phyloP scores from a whole-genome alignment of 2,797 vertebrate species.

The Acrossocheilus fasciatus region DNA sequence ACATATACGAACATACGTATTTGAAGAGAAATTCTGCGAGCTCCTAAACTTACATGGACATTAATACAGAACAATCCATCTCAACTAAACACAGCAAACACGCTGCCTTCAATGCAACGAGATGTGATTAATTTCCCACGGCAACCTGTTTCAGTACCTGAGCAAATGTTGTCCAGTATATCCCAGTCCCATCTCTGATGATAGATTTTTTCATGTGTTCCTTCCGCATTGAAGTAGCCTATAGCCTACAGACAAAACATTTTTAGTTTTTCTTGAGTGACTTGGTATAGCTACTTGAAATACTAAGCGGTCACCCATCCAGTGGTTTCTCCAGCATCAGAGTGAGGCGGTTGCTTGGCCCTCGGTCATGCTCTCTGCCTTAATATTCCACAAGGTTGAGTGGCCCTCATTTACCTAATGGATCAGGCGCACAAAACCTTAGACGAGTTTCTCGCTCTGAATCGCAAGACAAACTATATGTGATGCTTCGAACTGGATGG shows the following conservation, averaged over 20 bases:
- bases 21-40: neutral
- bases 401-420: conserved; percentile 87
- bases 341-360: conserved; percentile 80
- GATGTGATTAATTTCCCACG: conserved; percentile 13
- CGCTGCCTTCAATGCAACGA: conserved; percentile 5
- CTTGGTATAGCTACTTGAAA: conserved; percentile 54
- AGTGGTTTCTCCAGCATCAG: conserved; percentile 75
- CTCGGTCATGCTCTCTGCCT: conserved; percentile 86
- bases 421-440: conserved; percentile 73
- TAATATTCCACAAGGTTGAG: conserved; percentile 86
- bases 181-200: conserved; percentile 27
- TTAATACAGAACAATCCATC: neutral
- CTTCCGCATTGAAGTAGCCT: conserved; percentile 36
- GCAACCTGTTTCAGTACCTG: conserved; percentile 51
- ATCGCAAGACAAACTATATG: conserved; percentile 58
- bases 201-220: conserved; percentile 38
- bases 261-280: conserved; percentile 10
- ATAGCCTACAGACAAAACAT: conserved; percentile 8
- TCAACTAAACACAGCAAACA: neutral
- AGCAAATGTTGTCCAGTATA: conserved; percentile 42
- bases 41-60: neutral
- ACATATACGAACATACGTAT: neutral
- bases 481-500: conserved; percentile 32
- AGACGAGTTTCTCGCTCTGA: conserved; percentile 73
- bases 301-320: conserved; percentile 69